Evolutionary conservation across 2,888 invertebrate species (phyloP).

Genomic region (Spialia ferax): DNA sequence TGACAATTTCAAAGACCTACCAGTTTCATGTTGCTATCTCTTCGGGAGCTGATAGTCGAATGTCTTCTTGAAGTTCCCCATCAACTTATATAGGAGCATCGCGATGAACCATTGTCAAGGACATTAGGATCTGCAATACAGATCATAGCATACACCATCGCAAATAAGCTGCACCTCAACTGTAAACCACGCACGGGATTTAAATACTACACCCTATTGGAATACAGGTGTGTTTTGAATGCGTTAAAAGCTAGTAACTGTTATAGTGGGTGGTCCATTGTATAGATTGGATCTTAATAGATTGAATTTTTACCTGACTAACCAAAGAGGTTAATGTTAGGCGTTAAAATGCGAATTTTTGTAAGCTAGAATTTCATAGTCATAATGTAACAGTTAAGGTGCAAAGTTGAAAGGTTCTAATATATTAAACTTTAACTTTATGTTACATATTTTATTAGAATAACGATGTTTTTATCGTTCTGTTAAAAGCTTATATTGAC

Average conservation of each 20-base stretch:
- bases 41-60: slow-evolving; percentile 64
- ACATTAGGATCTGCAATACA: slow-evolving; percentile 54
- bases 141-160: slow-evolving; percentile 35
- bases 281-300: slow-evolving; percentile 35
- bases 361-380: slow-evolving; percentile 5
- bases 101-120: slow-evolving; percentile 70
- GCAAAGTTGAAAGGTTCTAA: slow-evolving; percentile 24
- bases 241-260: background rate
- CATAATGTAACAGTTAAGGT: background rate
- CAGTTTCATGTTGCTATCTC: slow-evolving; percentile 77
- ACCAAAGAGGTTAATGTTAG: slow-evolving; percentile 37
- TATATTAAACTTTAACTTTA: background rate
- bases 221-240: slow-evolving; percentile 12
- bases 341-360: slow-evolving; percentile 27
- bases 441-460: background rate
- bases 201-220: background rate
- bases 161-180: slow-evolving; percentile 9
- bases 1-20: slow-evolving; percentile 58
- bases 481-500: background rate
- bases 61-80: slow-evolving; percentile 57
- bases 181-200: slow-evolving; percentile 4
- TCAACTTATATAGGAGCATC: slow-evolving; percentile 70
- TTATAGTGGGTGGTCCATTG: slow-evolving; percentile 25
- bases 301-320: slow-evolving; percentile 36
- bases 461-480: background rate